Evolutionary conservation across 2,113 vertebrate genomes (phyloP), one percentile per base, ranked within the genome.

Genomic region (Mesembrinibis cayennensis): DNA sequence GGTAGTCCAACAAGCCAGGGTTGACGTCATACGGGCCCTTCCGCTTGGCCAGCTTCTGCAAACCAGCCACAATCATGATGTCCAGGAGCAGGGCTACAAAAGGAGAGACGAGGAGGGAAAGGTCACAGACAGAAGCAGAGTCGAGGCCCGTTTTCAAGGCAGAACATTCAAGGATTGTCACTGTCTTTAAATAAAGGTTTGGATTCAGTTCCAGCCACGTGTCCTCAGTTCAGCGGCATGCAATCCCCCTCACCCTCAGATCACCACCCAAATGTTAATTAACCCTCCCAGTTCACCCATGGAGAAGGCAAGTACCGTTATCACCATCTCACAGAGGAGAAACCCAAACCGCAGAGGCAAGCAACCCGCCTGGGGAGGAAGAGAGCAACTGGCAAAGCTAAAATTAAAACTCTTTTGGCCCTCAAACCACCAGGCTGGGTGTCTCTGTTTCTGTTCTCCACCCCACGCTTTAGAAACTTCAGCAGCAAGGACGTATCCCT

Each of bases 41-140:
- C 26, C 99, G 95, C 97, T 99, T 99, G 86, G 99, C 98, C 95
- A 99, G 97, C 80, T 99, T 99, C 98, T 99, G 99, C 62, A 99
- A 84, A 2, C 99, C 98, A 0, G 99, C 99, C 87, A 99, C 99
- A 0, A 98, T 99, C 98, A 99, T 92, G 91, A 99, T 97, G 42
- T 99, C 99, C 74, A 99, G 96, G 50, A 99, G 92, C 88, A 99
- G 98, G 30, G 99, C 99, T 99, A 71, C 4, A 56, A 42, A 89
- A 50, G 16, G 4, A 72, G 85, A 89, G 16, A 47, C 1, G 30
- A 22, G 11, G 49, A 67, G 22, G 40, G 36, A 49, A 42, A 10
- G 16, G 55, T 93, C 63, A 97, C 36, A 63, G 82, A 21, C 7
- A 32, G 23, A 50, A 87, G 50, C 21, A 53, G 47, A 71, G 17